Evolutionary conservation across 2,888 invertebrate species (phyloP), one percentile per base, ranked within the genome.

Genomic region (Anthrax anthrax): DNA sequence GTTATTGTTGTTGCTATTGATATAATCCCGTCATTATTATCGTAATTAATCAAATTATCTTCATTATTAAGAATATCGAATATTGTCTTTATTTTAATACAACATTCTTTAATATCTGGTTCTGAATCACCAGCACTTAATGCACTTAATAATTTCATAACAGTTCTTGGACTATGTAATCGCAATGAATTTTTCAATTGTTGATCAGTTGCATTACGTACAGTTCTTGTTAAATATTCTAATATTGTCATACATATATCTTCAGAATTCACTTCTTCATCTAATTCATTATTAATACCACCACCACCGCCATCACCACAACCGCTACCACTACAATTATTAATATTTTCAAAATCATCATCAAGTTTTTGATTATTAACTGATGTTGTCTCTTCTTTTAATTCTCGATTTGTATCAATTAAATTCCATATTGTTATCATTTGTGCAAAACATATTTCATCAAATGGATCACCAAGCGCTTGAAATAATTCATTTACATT

Each of bases 391-490:
- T 39, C 18, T 37, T 14, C 32, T 43, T 47, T 53, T 37, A 57
- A 46, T 47, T 53, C 52, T 29, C 47, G 56, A 46, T 43, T 58
- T 37, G 48, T 54, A 46, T 52, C 57, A 8, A 59, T 53, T 10
- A 59, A 51, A 39, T 57, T 51, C 63, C 67, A 65, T 12, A 67
- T 55, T 3, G 50, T 56, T 2, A 67, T 54, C 29, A 66, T 54
- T 50, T 62, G 55, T 16, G 50, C 47, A 37, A 66, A 60, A 13
- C 60, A 58, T 12, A 58, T 55, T n/a, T 55, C 58, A 44, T 66
- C 59, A 46, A 65, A 62, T 1, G 60, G 62, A 57, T 64, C 61
- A n/a, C 57, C 58, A 2, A 69, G 54, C 2, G 62, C 59, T 61
- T 67, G 53, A 13, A 59, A 50, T 36, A 53, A 43, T 48, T 52